A percentile compares a stretch with the other conserved stretches of the same genome.
These are phyloP conservation scores for Tympanuchus pallidicinctus DNA, from an alignment of 2,113 vertebrate genomes.

Conservation along the genomic window DNA sequence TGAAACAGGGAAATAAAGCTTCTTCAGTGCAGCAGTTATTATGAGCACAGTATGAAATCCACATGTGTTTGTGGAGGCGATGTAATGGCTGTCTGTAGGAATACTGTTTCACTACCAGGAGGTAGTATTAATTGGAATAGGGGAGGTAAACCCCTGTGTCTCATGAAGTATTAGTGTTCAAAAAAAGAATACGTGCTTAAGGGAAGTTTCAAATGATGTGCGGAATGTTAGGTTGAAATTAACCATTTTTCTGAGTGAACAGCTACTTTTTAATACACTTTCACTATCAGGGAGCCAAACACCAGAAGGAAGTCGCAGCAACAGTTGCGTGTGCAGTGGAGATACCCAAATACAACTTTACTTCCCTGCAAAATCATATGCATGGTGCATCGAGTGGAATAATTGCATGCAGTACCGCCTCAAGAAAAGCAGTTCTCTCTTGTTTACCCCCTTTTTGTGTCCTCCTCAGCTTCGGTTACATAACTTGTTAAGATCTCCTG, in stretches of 20 bases:
- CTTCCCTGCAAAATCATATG: background rate
- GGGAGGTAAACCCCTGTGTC: background rate
- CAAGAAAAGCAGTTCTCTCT: background rate
- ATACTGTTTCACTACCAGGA: background rate
- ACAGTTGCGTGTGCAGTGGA: background rate
- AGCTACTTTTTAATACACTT: background rate
- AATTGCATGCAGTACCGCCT: background rate
- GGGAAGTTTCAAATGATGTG: background rate
- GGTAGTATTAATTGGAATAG: background rate
- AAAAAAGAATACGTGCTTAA: background rate
- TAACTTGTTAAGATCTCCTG: slow-evolving; percentile 34
- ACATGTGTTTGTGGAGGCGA: background rate
- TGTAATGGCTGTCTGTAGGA: background rate
- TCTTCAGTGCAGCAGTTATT: background rate
- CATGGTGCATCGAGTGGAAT: background rate
- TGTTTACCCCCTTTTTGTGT: background rate
- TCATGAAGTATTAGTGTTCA: background rate
- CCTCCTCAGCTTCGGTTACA: slow-evolving; percentile 24
- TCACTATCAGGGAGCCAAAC: background rate
- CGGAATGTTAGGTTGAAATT: background rate
- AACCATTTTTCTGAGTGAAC: background rate
- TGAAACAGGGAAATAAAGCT: background rate
- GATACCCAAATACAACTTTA: background rate
- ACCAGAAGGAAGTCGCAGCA: background rate
- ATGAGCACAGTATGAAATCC: accelerated